A percentile compares a stretch with the other conserved stretches of the same genome.
Evolutionary conservation across 1,140 invertebrate genomes (phyloP).

Genomic region (Homarus americanus): DNA sequence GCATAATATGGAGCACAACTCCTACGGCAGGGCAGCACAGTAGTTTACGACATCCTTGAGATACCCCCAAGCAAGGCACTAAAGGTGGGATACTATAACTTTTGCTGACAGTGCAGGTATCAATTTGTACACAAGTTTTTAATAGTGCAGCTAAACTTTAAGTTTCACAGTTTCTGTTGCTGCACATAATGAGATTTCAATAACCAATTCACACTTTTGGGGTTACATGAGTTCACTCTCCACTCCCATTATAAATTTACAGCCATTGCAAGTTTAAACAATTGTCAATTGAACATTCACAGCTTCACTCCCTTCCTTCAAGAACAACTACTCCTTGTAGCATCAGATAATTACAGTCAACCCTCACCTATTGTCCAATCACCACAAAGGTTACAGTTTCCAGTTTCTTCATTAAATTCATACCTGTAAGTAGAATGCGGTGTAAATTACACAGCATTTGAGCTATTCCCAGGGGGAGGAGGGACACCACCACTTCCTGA

Average conservation of each 20-base stretch:
- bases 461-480: slow-evolving; percentile 33
- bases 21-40: not conserved
- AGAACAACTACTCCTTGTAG: not conserved
- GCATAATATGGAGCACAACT: slow-evolving; percentile 57
- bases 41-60: slow-evolving; percentile 4
- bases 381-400: not conserved
- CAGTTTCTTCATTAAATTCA: not conserved
- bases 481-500: slow-evolving; percentile 16
- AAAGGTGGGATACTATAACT: slow-evolving; percentile 12
- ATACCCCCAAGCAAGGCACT: slow-evolving; percentile 22
- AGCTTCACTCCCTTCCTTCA: not conserved
- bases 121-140: slow-evolving; percentile 8
- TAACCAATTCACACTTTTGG: not conserved
- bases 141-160: slow-evolving; percentile 2
- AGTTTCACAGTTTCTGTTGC: not conserved
- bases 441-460: slow-evolving; percentile 30
- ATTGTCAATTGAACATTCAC: not conserved
- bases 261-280: not conserved
- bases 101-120: not conserved
- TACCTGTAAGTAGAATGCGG: not conserved
- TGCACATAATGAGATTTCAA: slow-evolving; percentile 10
- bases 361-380: not conserved
- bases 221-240: not conserved
- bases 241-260: not conserved
- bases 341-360: not conserved